Percentiles rank a stretch among this genome's conserved stretches.
phyloP scores from a whole-genome alignment of 2,888 invertebrate genomes.

The Heliothis peltigera region DNA sequence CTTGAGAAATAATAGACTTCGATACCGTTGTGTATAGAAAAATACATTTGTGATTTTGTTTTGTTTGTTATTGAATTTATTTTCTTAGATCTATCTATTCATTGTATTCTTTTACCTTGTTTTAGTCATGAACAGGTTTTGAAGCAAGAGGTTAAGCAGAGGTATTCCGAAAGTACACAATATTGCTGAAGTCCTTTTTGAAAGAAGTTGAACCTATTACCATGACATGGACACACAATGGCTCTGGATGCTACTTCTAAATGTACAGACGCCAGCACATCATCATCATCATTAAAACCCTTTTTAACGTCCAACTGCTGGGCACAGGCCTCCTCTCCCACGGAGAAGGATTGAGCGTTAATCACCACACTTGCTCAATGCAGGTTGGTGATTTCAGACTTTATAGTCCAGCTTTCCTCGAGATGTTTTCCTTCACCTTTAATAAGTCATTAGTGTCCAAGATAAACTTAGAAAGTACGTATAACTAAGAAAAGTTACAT shows the following conservation, averaged over 20 bases:
- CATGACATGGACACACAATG: background rate
- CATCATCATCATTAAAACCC: too few relatives aligned
- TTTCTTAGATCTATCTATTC: slow-evolving; percentile 1
- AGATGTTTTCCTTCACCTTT: too few relatives aligned
- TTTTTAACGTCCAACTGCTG: too few relatives aligned
- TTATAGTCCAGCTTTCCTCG: too few relatives aligned
- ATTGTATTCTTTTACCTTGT: background rate
- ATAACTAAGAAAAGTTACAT: too few relatives aligned
- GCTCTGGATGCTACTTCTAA: background rate
- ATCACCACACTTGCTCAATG: too few relatives aligned
- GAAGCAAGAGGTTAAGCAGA: background rate
- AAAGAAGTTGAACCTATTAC: background rate
- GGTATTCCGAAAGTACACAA: background rate
- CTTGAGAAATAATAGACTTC: slow-evolving; percentile 41
- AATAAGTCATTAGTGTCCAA: too few relatives aligned
- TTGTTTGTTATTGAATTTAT: slow-evolving; percentile 4
- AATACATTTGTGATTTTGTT: slow-evolving; percentile 18
- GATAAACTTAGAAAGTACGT: too few relatives aligned
- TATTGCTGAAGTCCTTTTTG: background rate
- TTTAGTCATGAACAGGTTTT: background rate
- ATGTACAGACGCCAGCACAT: too few relatives aligned
- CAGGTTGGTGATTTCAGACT: too few relatives aligned
- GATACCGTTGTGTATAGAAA: slow-evolving; percentile 22
- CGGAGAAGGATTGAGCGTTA: too few relatives aligned
- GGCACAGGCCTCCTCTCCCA: too few relatives aligned